phyloP scores from a whole-genome alignment of 1,140 invertebrate species.

The Sesamia nonagrioides region DNA sequence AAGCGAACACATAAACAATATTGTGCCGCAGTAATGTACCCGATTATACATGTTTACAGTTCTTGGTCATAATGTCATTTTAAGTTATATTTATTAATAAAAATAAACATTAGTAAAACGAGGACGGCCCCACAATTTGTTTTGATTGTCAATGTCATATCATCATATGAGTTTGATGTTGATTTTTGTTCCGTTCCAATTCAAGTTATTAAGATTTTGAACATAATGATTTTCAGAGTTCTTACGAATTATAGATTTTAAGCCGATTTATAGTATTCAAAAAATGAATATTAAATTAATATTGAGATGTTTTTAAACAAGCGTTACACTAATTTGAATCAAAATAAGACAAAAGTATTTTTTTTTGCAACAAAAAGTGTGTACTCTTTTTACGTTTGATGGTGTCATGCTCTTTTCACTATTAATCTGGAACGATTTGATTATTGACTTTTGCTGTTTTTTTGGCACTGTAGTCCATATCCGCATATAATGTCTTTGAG shows the following conservation, averaged over 20 bases:
- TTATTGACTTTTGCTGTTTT: conserved; percentile 16
- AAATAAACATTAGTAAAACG: conserved; percentile 34
- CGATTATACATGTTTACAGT: conserved; percentile 68
- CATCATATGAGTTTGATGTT: conserved; percentile 16
- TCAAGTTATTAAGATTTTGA: neutral
- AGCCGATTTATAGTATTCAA: no score
- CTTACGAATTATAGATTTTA: no score
- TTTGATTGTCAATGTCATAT: conserved; percentile 38
- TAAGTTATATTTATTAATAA: conserved; percentile 39
- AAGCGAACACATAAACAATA: conserved; percentile 72
- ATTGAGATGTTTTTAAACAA: no score
- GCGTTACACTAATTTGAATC: no score
- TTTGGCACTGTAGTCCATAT: neutral
- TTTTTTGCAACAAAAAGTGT: no score
- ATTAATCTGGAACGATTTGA: conserved; percentile 2
- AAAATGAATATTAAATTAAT: no score
- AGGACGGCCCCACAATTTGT: conserved; percentile 46
- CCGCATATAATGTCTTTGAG: neutral
- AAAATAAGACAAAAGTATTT: no score
- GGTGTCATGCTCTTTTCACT: neutral
- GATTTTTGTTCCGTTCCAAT: neutral
- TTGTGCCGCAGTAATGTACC: conserved; percentile 68
- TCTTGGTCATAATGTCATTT: conserved; percentile 62
- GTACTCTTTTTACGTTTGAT: no score
- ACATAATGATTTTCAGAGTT: neutral